phyloP scores from a whole-genome alignment of 2,888 invertebrate species.

The Byasa hedistus region DNA sequence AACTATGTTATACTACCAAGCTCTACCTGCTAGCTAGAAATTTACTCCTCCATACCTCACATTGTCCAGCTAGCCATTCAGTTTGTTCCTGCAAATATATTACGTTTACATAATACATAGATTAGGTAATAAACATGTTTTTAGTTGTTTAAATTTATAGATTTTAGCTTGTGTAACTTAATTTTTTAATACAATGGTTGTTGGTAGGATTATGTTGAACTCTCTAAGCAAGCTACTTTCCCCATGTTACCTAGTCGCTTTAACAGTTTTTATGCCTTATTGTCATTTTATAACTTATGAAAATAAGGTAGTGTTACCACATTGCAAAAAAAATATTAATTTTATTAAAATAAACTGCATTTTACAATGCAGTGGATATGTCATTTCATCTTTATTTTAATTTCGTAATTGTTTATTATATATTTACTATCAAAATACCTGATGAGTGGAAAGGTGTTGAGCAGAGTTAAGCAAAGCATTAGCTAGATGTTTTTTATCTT shows the following conservation, averaged over 20 bases:
- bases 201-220: too few relatives aligned
- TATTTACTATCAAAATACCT: constrained; percentile 57
- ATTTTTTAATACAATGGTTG: too few relatives aligned
- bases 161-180: too few relatives aligned
- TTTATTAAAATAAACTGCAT: too few relatives aligned
- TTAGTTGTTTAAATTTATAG: too few relatives aligned
- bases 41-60: constrained; percentile 98
- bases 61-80: constrained; percentile 95
- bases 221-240: too few relatives aligned
- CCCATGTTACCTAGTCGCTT: too few relatives aligned
- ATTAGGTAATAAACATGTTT: not conserved
- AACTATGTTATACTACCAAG: constrained; percentile 1
- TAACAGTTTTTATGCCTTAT: too few relatives aligned
- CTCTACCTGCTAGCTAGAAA: constrained; percentile 93
- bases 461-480: constrained; percentile 91
- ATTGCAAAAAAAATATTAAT: too few relatives aligned
- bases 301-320: too few relatives aligned
- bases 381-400: not conserved
- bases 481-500: constrained; percentile 94
- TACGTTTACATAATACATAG: not conserved
- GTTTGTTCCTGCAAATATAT: constrained; percentile 84
- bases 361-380: not conserved
- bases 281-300: too few relatives aligned
- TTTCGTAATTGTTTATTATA: too few relatives aligned
- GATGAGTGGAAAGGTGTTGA: constrained; percentile 91